Percentiles rank a stretch among this genome's conserved stretches.
phyloP scores from a whole-genome alignment of 2,888 invertebrate genomes.

The Heliconius ismenius region DNA sequence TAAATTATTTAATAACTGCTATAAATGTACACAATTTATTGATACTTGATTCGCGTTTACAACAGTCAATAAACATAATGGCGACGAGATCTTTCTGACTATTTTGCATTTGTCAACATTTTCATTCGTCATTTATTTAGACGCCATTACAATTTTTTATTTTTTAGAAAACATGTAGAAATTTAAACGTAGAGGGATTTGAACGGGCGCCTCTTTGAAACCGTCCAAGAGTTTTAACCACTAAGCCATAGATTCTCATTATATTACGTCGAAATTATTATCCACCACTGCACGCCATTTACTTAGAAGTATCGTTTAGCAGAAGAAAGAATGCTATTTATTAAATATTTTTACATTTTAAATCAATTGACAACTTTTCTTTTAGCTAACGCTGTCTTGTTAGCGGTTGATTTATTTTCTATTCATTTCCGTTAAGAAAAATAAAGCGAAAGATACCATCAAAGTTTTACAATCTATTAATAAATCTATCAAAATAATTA shows the following conservation, averaged over 20 bases:
- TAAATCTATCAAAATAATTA: constrained; percentile 31
- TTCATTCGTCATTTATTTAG: background rate
- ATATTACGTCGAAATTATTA: no score
- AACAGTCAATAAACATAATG: constrained; percentile 5
- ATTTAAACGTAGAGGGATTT: no score
- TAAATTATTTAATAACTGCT: constrained; percentile 1
- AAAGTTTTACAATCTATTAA: constrained; percentile 30
- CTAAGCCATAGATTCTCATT: no score
- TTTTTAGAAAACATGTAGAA: no score
- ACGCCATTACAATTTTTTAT: background rate
- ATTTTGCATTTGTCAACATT: background rate
- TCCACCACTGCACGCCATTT: no score
- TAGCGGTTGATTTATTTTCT: constrained; percentile 39
- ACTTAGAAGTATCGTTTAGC: no score
- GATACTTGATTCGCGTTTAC: constrained; percentile 6
- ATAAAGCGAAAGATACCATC: constrained; percentile 33
- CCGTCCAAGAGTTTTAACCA: no score
- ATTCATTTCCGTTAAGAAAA: constrained; percentile 40
- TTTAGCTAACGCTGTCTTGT: constrained; percentile 39
- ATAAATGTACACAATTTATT: constrained; percentile 2
- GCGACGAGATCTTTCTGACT: background rate
- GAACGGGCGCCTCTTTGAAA: no score
- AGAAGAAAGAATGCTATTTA: no score
- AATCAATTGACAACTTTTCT: constrained; percentile 32
- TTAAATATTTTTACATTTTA: background rate